Evolutionary conservation across 2,888 invertebrate species (phyloP).

Genomic region (Calameuta idolon): DNA sequence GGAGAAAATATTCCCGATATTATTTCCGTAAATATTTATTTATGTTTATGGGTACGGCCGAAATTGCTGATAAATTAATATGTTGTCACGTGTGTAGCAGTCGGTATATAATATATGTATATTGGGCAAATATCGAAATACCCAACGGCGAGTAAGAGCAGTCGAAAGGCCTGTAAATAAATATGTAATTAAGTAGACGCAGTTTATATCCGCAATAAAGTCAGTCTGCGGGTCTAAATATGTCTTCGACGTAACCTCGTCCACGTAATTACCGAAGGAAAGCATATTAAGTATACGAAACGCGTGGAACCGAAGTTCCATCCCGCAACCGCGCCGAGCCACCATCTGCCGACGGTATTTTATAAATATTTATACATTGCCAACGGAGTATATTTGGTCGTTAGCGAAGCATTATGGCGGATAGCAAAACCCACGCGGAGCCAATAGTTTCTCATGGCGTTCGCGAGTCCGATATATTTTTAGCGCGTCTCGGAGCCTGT

Average conservation of each 20-base stretch:
- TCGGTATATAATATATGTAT: no score
- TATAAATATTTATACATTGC: conserved; percentile 55
- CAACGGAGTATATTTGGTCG: conserved; percentile 51
- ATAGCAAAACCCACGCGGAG: conserved; percentile 19
- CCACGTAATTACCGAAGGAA: conserved; percentile 5
- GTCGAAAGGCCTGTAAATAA: neutral
- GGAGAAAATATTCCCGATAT: no score
- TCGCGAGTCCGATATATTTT: conserved; percentile 40
- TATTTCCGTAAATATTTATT: no score
- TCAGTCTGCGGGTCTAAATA: conserved; percentile 8
- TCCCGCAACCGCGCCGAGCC: conserved; percentile 21
- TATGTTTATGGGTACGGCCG: no score
- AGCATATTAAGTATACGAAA: conserved; percentile 11
- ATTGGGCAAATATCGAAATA: no score
- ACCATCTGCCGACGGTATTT: conserved; percentile 58
- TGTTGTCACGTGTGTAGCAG: no score
- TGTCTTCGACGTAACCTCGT: conserved; percentile 9
- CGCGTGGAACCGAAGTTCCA: conserved; percentile 8
- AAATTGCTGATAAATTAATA: no score
- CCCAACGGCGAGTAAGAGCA: neutral
- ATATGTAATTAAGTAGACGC: neutral
- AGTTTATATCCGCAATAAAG: neutral
- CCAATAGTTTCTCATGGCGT: conserved; percentile 21
- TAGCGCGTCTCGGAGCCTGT: conserved; percentile 33
- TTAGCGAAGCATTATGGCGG: conserved; percentile 13